Percentiles rank a stretch among this genome's conserved stretches.
These are phyloP conservation scores for Heliothis virescens DNA, from an alignment of 1,140 invertebrate genomes.

Conservation along the genomic window DNA sequence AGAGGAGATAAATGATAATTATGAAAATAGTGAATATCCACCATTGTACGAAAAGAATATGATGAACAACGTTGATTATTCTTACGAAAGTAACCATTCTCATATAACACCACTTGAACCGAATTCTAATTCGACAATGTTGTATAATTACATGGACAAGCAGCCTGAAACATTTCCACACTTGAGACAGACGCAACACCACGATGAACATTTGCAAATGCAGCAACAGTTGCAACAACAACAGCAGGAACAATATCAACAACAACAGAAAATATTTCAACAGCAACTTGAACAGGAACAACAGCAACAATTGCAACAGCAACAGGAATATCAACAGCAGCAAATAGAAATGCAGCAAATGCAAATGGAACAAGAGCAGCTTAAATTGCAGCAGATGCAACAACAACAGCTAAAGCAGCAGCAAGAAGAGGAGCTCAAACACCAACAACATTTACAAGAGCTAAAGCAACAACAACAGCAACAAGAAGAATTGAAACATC, in stretches of 20 bases:
- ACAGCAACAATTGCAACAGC: neutral
- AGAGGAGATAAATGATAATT: conserved; percentile 61
- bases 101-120: conserved; percentile 44
- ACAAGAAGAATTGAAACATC: conserved; percentile 14
- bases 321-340: neutral
- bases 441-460: conserved; percentile 7
- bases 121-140: conserved; percentile 51
- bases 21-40: conserved; percentile 60
- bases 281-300: neutral
- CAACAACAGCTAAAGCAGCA: conserved; percentile 1
- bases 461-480: neutral
- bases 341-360: neutral
- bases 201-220: neutral
- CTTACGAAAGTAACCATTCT: conserved; percentile 61
- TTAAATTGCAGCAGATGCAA: neutral
- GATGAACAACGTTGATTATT: conserved; percentile 67
- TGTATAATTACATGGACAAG: conserved; percentile 56
- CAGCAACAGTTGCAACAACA: neutral
- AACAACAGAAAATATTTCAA: neutral
- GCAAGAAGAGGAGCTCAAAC: conserved; percentile 14
- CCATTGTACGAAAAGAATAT: conserved; percentile 57
- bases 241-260: conserved; percentile 6
- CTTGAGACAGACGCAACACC: neutral
- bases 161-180: conserved; percentile 13
- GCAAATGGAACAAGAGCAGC: conserved; percentile 3